Percentiles rank a stretch among this genome's conserved stretches.
These are phyloP conservation scores for Genyomyrus donnyi DNA, from an alignment of 2,113 vertebrate genomes.

Conservation along the genomic window DNA sequence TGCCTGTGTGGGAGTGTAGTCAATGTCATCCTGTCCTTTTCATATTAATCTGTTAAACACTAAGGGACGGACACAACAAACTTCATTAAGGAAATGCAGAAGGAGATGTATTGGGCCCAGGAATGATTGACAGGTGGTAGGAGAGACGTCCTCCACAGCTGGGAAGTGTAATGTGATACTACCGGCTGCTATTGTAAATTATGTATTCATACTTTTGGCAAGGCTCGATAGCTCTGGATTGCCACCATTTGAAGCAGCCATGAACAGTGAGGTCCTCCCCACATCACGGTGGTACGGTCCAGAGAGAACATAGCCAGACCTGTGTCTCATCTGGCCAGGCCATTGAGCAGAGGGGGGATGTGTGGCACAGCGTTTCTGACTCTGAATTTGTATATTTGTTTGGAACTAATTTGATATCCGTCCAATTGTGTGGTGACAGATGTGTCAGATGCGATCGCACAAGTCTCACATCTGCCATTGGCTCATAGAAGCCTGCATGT, in stretches of 20 bases:
- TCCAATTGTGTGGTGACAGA: background rate
- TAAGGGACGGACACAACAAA: background rate
- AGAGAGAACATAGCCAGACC: background rate
- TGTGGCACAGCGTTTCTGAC: background rate
- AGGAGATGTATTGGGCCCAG: background rate
- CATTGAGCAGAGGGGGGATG: background rate
- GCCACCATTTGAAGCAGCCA: background rate
- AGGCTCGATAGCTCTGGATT: background rate
- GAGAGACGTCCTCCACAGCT: background rate
- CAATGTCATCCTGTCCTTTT: background rate
- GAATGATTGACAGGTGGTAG: background rate
- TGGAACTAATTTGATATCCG: background rate
- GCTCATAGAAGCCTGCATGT: background rate
- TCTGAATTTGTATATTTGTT: slow-evolving; percentile 17
- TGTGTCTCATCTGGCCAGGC: background rate
- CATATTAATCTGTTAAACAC: background rate
- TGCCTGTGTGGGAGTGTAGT: background rate
- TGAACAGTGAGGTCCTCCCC: background rate
- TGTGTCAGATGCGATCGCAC: background rate
- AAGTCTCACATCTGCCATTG: background rate
- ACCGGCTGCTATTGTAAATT: background rate
- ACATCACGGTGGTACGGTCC: background rate
- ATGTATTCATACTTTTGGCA: background rate
- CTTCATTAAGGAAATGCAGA: background rate
- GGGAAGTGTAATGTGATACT: background rate